Percentiles rank a stretch among this genome's conserved stretches.
phyloP scores from a whole-genome alignment of 2,113 vertebrate genomes.

The Fukomys damarensis region DNA sequence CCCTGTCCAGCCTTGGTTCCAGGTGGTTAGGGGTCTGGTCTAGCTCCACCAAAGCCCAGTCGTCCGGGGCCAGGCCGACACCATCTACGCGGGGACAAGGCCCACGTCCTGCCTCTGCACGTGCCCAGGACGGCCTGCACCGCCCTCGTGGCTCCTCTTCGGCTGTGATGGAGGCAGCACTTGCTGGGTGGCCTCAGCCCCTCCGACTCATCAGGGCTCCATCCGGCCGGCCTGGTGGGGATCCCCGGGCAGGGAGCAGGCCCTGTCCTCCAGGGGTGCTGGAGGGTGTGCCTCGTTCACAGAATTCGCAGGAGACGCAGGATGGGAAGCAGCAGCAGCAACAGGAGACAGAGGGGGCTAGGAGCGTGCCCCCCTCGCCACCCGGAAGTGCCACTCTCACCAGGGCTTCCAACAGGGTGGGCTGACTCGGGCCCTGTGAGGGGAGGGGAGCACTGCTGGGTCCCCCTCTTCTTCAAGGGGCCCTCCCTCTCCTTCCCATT shows the following conservation, averaged over 20 bases:
- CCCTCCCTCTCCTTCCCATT: background rate
- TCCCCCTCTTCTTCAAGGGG: background rate
- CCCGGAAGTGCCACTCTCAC: conserved; percentile 74
- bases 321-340: conserved; percentile 76
- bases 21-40: background rate
- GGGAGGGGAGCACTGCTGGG: background rate
- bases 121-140: background rate
- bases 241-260: background rate
- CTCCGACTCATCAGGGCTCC: background rate
- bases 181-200: conserved; percentile 28
- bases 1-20: conserved; percentile 12
- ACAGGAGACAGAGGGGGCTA: conserved; percentile 78
- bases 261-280: background rate
- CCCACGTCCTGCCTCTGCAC: background rate
- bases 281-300: conserved; percentile 58
- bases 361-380: conserved; percentile 68
- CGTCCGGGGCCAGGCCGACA: no score
- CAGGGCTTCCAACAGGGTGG: conserved; percentile 75
- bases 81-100: background rate
- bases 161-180: background rate
- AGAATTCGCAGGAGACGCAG: conserved; percentile 77
- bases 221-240: background rate
- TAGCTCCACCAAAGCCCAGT: background rate
- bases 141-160: background rate
- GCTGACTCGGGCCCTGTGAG: conserved; percentile 73